phyloP scores from a whole-genome alignment of 2,113 vertebrate species.

The Proterorhinus semilunaris region DNA sequence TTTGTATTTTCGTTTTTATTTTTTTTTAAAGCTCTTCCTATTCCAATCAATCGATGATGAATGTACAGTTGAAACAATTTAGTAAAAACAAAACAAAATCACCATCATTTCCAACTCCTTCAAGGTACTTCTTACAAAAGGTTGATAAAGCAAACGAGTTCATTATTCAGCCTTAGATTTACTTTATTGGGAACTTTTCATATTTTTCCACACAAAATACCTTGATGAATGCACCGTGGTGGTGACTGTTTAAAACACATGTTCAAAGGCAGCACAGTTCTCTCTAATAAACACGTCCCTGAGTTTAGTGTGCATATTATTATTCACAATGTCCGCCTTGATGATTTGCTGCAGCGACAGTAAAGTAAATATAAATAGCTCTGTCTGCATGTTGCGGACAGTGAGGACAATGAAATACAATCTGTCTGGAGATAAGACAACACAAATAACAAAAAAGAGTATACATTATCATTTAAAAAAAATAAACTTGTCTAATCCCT shows the following conservation, averaged over 20 bases:
- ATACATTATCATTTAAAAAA: not conserved
- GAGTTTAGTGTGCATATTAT: not conserved
- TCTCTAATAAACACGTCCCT: not conserved
- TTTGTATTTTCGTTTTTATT: too few relatives aligned
- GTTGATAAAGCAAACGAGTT: not conserved
- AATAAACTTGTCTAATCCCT: not conserved
- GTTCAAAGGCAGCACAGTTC: conserved; percentile 14
- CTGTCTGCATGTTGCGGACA: not conserved
- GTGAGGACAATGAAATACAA: conserved; percentile 3
- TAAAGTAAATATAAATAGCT: conserved; percentile 14
- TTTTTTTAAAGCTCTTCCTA: too few relatives aligned
- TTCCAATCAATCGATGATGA: too few relatives aligned
- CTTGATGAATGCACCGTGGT: not conserved
- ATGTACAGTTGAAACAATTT: too few relatives aligned
- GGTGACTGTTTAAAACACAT: conserved; percentile 17
- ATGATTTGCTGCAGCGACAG: conserved; percentile 9
- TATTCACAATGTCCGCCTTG: conserved; percentile 14
- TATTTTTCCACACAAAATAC: not conserved
- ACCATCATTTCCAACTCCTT: too few relatives aligned
- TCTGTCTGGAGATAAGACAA: not conserved
- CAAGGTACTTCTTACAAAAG: too few relatives aligned
- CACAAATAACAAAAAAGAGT: not conserved
- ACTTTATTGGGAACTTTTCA: not conserved
- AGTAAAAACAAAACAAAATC: too few relatives aligned
- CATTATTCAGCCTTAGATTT: not conserved